Conservation (phyloP, 2,797 vertebrate genomes). For the Lophius americanus region DNA sequence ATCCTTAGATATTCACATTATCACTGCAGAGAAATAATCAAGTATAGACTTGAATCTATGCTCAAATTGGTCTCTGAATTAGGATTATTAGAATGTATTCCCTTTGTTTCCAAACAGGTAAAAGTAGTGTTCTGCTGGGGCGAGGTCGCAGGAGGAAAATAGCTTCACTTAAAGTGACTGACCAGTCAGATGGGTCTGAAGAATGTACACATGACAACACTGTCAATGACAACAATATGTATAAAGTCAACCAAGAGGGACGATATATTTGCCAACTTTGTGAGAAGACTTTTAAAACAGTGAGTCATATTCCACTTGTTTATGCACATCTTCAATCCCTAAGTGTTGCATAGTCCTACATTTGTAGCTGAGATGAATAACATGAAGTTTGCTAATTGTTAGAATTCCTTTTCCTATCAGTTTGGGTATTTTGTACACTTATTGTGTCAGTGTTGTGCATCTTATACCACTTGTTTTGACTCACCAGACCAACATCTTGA, state of each 20-base stretch:
- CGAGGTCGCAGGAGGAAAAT: slow-evolving; percentile 69
- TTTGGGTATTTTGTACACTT: background rate
- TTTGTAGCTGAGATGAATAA: background rate
- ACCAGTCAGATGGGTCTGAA: slow-evolving; percentile 51
- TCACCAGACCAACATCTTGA: slow-evolving; percentile 92
- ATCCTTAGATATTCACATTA: background rate
- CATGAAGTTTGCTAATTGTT: background rate
- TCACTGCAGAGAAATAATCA: background rate
- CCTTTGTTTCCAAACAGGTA: slow-evolving; percentile 47
- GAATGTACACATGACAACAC: slow-evolving; percentile 54
- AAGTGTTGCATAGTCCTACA: background rate
- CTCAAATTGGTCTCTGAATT: background rate
- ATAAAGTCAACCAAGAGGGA: slow-evolving; percentile 88
- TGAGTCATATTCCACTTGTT: slow-evolving; percentile 52
- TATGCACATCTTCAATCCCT: background rate
- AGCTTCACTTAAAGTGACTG: slow-evolving; percentile 48
- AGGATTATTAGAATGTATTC: background rate
- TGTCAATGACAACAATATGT: slow-evolving; percentile 78
- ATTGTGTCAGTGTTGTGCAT: background rate
- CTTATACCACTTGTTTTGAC: background rate
- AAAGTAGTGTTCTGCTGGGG: slow-evolving; percentile 35
- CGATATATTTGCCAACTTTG: slow-evolving; percentile 91
- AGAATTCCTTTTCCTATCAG: background rate
- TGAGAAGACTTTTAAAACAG: slow-evolving; percentile 97
- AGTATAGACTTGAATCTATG: too few species aligned